A percentile compares a stretch with the other conserved stretches of the same genome.
Evolutionary conservation across 1,140 invertebrate genomes (phyloP).

Genomic region (Euwallacea fornicatus): DNA sequence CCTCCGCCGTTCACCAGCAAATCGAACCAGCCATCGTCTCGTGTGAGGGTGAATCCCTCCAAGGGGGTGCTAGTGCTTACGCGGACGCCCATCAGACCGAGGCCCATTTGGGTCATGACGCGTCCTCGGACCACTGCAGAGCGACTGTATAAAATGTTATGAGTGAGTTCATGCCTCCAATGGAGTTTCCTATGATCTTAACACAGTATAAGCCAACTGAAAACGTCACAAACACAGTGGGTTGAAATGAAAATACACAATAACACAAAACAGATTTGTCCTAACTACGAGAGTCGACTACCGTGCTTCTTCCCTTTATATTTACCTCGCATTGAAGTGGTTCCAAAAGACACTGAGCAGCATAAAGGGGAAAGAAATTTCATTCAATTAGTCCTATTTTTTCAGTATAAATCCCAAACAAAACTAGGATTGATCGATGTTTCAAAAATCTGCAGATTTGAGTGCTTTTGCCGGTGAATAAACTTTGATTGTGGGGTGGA

Average conservation of each 20-base stretch:
- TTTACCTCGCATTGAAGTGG: conserved; percentile 96
- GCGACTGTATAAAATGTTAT: conserved; percentile 65
- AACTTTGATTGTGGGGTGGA: not conserved
- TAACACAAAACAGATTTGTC: not conserved
- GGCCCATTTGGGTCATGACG: conserved; percentile 87
- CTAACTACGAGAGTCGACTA: not conserved
- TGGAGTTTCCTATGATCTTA: too few species aligned
- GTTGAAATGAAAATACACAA: conserved; percentile 26
- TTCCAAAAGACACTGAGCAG: conserved; percentile 95
- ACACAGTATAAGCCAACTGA: conserved; percentile 21
- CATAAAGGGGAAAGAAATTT: conserved; percentile 57
- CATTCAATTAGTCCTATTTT: not conserved
- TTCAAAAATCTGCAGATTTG: conserved; percentile 2
- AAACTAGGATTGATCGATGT: not conserved
- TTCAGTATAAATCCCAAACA: too few species aligned
- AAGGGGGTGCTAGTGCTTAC: conserved; percentile 87
- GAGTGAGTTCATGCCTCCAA: too few species aligned
- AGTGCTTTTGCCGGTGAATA: too few species aligned
- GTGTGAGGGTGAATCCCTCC: conserved; percentile 92
- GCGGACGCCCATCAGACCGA: conserved; percentile 89
- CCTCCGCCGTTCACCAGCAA: conserved; percentile 96
- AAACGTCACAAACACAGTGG: conserved; percentile 39
- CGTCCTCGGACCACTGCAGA: conserved; percentile 93
- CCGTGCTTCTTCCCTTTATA: not conserved
- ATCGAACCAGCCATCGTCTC: conserved; percentile 93